These are phyloP conservation scores for Cassiopea xamachana DNA, from an alignment of 30 jellyfish, hydroid and myxozoan genomes.

Conservation along the genomic window DNA sequence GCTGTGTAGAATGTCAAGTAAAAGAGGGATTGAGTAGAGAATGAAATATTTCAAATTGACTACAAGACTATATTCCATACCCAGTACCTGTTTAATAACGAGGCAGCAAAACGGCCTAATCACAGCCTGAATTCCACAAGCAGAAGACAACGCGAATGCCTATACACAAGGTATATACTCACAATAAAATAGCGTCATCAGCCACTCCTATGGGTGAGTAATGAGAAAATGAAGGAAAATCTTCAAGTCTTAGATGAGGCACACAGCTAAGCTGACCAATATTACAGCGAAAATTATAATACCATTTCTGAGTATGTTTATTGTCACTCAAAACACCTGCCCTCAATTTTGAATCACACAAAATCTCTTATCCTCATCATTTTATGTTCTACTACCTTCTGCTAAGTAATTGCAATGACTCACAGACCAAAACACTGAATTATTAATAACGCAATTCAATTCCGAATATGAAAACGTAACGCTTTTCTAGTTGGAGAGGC, in stretches of 20 bases:
- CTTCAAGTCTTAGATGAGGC: too few species aligned
- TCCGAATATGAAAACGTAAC: background rate
- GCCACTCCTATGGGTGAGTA: background rate
- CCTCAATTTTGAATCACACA: constrained; percentile 3
- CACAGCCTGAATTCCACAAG: background rate
- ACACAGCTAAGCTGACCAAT: background rate
- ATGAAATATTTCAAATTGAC: too few species aligned
- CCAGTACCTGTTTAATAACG: too few species aligned
- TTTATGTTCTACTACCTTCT: constrained; percentile 6
- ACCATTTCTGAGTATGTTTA: background rate
- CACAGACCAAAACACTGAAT: background rate
- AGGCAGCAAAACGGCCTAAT: background rate
- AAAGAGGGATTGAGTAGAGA: too few species aligned
- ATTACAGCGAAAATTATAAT: background rate
- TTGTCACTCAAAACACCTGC: constrained; percentile 34
- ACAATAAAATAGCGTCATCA: background rate
- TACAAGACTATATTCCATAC: too few species aligned
- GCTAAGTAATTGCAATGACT: constrained; percentile 12
- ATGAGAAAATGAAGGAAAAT: background rate
- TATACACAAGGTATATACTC: background rate
- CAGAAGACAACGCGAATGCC: background rate
- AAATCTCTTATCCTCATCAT: constrained; percentile 50
- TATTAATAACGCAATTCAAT: background rate
- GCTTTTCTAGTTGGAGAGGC: background rate
- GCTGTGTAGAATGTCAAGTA: too few species aligned